A percentile compares a stretch with the other conserved stretches of the same genome.
Conservation (phyloP, 2,113 vertebrate species). For the Cricetomys ansorgei region DNA sequence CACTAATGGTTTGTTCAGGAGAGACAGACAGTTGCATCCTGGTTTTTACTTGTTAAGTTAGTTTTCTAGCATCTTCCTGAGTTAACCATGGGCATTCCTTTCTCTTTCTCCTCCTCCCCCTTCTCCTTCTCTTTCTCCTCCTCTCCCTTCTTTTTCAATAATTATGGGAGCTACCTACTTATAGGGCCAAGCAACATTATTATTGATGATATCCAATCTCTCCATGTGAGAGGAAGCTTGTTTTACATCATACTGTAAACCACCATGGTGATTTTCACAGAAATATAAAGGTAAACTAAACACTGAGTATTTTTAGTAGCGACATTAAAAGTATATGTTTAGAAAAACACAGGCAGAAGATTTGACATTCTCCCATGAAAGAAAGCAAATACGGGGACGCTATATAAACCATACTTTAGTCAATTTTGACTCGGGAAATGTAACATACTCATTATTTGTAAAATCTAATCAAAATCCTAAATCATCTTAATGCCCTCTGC, state of each 20-base stretch:
- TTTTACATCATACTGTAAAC: not conserved
- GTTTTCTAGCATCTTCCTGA: not conserved
- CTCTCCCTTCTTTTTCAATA: not conserved
- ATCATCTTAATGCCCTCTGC: not conserved
- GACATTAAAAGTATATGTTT: not conserved
- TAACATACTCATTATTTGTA: not conserved
- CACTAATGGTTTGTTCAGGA: not conserved
- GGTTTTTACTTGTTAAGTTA: not conserved
- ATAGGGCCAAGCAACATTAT: not conserved
- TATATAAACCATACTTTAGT: not conserved
- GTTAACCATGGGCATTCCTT: not conserved
- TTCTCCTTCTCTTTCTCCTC: not conserved
- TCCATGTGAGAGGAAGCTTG: not conserved
- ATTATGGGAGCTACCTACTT: not conserved
- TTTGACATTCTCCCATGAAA: not conserved
- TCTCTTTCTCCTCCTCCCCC: not conserved
- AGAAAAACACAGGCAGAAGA: not conserved
- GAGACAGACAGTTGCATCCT: not conserved
- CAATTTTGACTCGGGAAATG: not conserved
- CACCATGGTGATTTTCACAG: not conserved
- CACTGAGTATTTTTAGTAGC: not conserved
- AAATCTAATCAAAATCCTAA: conserved; percentile 25
- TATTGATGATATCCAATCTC: not conserved
- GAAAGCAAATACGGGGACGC: not conserved
- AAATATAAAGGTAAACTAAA: not conserved